Conservation (phyloP, 2,113 vertebrate species). For the Heptranchias perlo region DNA sequence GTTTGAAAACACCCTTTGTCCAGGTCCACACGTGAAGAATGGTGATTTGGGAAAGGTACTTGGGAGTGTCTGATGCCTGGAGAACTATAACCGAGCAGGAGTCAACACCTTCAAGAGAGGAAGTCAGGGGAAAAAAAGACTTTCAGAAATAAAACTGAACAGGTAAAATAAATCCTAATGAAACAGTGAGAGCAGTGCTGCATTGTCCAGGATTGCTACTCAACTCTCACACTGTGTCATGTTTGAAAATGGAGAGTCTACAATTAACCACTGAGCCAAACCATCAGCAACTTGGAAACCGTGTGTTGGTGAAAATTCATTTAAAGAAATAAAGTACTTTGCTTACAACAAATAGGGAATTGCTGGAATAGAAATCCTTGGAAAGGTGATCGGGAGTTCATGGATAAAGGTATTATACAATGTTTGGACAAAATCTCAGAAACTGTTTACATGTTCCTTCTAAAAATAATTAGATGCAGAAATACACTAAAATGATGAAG, state of each 20-base stretch:
- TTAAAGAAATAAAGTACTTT: not conserved
- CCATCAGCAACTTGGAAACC: not conserved
- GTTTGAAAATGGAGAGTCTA: not conserved
- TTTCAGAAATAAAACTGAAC: not conserved
- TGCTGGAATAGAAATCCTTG: too few relatives aligned
- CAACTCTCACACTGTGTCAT: not conserved
- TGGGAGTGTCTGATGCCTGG: not conserved
- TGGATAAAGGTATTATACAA: not conserved
- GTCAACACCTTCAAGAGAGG: not conserved
- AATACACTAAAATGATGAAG: not conserved
- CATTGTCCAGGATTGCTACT: not conserved
- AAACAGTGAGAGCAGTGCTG: not conserved
- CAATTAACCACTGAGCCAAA: not conserved
- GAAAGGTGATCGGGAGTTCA: not conserved
- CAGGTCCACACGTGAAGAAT: not conserved
- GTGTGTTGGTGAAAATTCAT: not conserved
- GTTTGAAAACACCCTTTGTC: not conserved
- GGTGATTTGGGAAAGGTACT: not conserved
- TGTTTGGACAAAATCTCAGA: not conserved
- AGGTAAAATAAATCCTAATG: not conserved
- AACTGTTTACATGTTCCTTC: not conserved
- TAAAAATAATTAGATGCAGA: not conserved
- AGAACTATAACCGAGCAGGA: not conserved
- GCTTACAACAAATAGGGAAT: too few relatives aligned
- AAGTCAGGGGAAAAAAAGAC: not conserved